Conservation (phyloP, 2,797 vertebrate species). For the Arrhamphus sclerolepis region DNA sequence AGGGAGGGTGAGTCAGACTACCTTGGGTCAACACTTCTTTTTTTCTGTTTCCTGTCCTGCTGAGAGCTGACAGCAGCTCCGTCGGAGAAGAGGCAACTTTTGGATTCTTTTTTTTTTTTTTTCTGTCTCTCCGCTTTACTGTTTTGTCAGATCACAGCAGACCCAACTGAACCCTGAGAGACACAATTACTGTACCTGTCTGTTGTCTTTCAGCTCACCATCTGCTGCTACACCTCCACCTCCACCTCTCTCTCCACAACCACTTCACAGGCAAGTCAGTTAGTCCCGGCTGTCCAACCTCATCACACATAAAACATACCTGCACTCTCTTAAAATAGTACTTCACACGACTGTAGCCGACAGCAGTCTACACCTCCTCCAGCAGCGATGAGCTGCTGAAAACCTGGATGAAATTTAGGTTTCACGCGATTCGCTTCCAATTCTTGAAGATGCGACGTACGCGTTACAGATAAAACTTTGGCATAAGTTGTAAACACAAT, state of each 20-base stretch:
- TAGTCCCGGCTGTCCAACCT: constrained; percentile 27
- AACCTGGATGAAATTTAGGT: not conserved
- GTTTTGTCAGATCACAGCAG: constrained; percentile 38
- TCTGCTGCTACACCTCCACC: constrained; percentile 22
- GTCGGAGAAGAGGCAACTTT: constrained; percentile 13
- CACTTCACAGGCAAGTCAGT: constrained; percentile 42
- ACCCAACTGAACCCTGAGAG: constrained; percentile 42
- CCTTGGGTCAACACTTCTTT: constrained; percentile 42
- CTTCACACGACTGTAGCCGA: not conserved
- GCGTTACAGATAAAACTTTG: too few relatives aligned
- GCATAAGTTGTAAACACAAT: too few relatives aligned
- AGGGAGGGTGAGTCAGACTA: constrained; percentile 31
- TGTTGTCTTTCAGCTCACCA: constrained; percentile 37
- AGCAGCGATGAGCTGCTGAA: not conserved
- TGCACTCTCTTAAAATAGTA: constrained; percentile 28
- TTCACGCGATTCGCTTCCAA: too few relatives aligned
- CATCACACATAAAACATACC: constrained; percentile 29
- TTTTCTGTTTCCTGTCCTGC: constrained; percentile 39
- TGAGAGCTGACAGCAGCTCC: constrained; percentile 16
- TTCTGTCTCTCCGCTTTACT: constrained; percentile 3
- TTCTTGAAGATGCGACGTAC: too few relatives aligned
- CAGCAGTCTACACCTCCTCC: constrained; percentile 6
- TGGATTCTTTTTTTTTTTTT: constrained; percentile 1
- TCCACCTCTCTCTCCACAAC: constrained; percentile 19
- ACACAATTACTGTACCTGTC: constrained; percentile 56